Evolutionary conservation across 2,113 vertebrate species (phyloP).

Genomic region (Trichechus manatus): DNA sequence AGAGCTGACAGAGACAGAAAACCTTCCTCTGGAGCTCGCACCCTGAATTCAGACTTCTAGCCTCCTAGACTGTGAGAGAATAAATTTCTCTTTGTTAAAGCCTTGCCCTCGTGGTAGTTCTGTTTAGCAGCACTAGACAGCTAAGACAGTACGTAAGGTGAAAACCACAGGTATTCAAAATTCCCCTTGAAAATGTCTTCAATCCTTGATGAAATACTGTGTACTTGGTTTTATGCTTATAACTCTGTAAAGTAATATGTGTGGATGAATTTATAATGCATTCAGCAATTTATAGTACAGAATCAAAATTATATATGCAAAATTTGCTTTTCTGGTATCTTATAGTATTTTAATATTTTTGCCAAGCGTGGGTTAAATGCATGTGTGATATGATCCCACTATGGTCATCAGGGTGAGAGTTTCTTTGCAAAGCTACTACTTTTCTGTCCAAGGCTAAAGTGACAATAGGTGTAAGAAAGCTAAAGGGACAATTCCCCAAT

Average conservation of each 20-base stretch:
- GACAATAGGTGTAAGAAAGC: not conserved
- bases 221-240: not conserved
- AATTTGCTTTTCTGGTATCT: not conserved
- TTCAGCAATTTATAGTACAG: not conserved
- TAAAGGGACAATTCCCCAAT: not conserved
- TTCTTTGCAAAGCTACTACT: not conserved
- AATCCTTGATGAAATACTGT: not conserved
- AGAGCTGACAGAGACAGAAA: too few species aligned
- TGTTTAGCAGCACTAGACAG: too few species aligned
- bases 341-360: slow-evolving; percentile 23
- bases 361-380: not conserved
- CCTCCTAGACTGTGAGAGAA: too few species aligned
- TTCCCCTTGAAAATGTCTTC: not conserved
- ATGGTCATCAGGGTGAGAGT: not conserved
- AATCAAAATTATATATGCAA: not conserved
- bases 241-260: not conserved
- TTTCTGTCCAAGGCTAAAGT: not conserved
- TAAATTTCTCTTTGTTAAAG: too few species aligned
- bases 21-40: too few species aligned
- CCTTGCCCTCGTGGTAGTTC: too few species aligned
- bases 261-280: not conserved
- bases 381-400: not conserved
- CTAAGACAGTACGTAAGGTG: too few species aligned
- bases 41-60: too few species aligned
- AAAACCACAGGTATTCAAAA: not conserved